phyloP scores from a whole-genome alignment of 2,797 vertebrate genomes.

The Mormyrus hasselquistii region DNA sequence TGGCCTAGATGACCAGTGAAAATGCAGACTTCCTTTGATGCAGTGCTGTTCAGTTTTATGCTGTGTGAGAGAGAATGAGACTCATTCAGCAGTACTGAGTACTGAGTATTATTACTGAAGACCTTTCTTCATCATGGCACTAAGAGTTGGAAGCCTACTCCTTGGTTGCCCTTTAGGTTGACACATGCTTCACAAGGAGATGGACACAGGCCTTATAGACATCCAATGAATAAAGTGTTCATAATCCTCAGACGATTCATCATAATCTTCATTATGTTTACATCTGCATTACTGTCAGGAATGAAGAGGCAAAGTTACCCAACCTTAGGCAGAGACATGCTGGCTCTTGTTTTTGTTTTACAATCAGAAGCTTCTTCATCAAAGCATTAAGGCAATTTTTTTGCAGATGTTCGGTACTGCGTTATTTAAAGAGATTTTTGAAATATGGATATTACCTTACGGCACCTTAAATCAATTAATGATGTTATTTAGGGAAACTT shows the following conservation, averaged over 20 bases:
- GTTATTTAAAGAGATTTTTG: neutral
- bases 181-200: neutral
- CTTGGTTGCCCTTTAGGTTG: neutral
- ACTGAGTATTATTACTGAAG: neutral
- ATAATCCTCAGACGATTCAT: neutral
- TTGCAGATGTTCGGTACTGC: neutral
- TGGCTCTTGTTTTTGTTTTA: neutral
- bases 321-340: neutral
- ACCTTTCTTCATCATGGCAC: neutral
- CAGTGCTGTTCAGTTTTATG: neutral
- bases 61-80: neutral
- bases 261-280: neutral
- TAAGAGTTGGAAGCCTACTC: neutral
- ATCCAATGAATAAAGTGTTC: neutral
- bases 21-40: slow-evolving; percentile 1
- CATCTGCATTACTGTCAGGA: neutral
- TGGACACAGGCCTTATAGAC: neutral
- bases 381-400: neutral
- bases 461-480: neutral
- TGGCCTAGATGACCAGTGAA: slow-evolving; percentile 31
- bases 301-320: neutral
- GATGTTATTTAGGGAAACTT: neutral
- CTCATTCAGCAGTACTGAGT: slow-evolving; percentile 12
- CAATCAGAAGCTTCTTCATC: neutral
- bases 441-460: neutral